Conservation (phyloP, 2,113 vertebrate genomes). For the Stigmatopora nigra region DNA sequence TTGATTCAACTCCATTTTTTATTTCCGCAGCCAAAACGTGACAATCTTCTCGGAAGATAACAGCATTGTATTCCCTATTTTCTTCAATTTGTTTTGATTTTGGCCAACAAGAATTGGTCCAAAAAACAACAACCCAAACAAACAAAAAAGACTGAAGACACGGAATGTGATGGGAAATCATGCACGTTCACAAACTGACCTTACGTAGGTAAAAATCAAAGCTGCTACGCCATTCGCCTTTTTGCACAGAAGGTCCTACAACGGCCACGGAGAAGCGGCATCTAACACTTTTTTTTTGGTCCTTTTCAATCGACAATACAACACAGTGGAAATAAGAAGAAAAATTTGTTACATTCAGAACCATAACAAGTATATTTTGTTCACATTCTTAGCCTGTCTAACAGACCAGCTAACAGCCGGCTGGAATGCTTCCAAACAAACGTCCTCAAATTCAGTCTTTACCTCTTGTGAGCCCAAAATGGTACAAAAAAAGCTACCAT, state of each 20-base stretch:
- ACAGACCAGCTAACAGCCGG: neutral
- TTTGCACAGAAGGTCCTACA: slow-evolving; percentile 40
- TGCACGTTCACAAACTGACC: slow-evolving; percentile 38
- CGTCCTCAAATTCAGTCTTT: neutral
- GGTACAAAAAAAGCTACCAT: neutral
- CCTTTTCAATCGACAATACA: slow-evolving; percentile 2
- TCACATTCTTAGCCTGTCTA: neutral
- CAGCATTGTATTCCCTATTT: slow-evolving; percentile 58
- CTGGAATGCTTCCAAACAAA: neutral
- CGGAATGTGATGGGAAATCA: slow-evolving; percentile 57
- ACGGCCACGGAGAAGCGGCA: slow-evolving; percentile 16
- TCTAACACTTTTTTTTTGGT: slow-evolving; percentile 19
- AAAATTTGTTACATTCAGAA: slow-evolving; percentile 13
- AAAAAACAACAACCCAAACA: slow-evolving; percentile 64
- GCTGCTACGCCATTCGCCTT: slow-evolving; percentile 23
- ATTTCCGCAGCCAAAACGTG: slow-evolving; percentile 58
- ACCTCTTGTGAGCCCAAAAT: neutral
- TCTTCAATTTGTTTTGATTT: slow-evolving; percentile 39
- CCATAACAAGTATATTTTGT: neutral
- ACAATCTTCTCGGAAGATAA: slow-evolving; percentile 77
- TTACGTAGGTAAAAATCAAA: slow-evolving; percentile 48
- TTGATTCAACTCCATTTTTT: slow-evolving; percentile 51
- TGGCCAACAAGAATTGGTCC: slow-evolving; percentile 64
- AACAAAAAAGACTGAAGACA: slow-evolving; percentile 59
- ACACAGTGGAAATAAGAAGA: slow-evolving; percentile 12